These are phyloP conservation scores for Intoshia linei DNA, from an alignment of 1,140 invertebrate genomes.

Conservation along the genomic window DNA sequence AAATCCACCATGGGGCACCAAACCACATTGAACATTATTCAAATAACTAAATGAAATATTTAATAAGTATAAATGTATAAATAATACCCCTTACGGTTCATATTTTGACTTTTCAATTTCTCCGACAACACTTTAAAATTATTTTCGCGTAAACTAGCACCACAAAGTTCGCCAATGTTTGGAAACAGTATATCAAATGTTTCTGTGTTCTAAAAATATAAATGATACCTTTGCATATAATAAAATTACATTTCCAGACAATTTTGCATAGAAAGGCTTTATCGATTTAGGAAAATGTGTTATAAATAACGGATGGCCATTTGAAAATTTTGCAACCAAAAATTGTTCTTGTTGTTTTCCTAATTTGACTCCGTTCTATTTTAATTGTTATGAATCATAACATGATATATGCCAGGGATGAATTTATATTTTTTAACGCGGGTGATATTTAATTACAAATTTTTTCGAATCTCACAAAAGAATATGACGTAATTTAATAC, in stretches of 20 bases:
- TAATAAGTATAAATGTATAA: background rate
- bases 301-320: slow-evolving; percentile 45
- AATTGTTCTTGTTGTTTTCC: slow-evolving; percentile 59
- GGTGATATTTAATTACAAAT: too few relatives aligned
- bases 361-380: slow-evolving; percentile 29
- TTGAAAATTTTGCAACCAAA: slow-evolving; percentile 38
- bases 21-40: slow-evolving; percentile 26
- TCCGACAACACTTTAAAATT: slow-evolving; percentile 31
- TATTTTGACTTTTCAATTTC: slow-evolving; percentile 10
- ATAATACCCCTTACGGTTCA: background rate
- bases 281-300: slow-evolving; percentile 45
- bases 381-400: background rate
- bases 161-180: slow-evolving; percentile 54
- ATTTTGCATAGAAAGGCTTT: slow-evolving; percentile 78
- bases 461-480: too few relatives aligned
- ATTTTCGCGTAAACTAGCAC: slow-evolving; percentile 63
- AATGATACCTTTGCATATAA: background rate
- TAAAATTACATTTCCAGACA: slow-evolving; percentile 23
- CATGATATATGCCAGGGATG: too few relatives aligned
- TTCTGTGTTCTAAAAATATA: slow-evolving; percentile 27
- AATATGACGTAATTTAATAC: too few relatives aligned
- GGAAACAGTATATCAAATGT: slow-evolving; percentile 58
- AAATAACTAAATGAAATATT: background rate
- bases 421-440: too few relatives aligned
- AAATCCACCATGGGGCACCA: slow-evolving; percentile 56